Evolutionary conservation across 2,888 invertebrate species (phyloP).

Genomic region (Lacanobia oleracea): DNA sequence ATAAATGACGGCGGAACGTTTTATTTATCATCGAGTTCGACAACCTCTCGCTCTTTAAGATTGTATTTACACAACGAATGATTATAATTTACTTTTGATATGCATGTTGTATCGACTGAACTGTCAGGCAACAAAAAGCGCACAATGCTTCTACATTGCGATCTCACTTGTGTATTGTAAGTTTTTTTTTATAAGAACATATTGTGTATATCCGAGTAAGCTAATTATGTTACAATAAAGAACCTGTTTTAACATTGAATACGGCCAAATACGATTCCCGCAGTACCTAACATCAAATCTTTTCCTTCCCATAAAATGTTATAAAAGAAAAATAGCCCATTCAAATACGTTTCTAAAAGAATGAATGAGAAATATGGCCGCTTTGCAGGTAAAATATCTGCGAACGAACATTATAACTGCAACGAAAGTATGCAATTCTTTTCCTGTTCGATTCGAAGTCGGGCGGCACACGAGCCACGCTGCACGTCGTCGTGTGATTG

Average conservation of each 20-base stretch:
- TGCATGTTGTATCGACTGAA: conserved; percentile 5
- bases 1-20: conserved; percentile 65
- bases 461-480: conserved; percentile 50
- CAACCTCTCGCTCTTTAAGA: conserved; percentile 61
- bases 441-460: conserved; percentile 72
- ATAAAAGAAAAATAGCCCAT: conserved; percentile 33
- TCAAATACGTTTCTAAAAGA: conserved; percentile 47
- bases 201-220: not conserved
- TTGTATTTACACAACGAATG: conserved; percentile 51
- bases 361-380: conserved; percentile 63
- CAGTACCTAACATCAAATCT: conserved; percentile 15
- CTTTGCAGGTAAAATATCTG: conserved; percentile 67
- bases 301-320: conserved; percentile 29
- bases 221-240: not conserved
- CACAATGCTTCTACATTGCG: not conserved
- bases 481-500: conserved; percentile 68
- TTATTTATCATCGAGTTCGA: conserved; percentile 69
- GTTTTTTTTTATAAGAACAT: not conserved
- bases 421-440: conserved; percentile 75
- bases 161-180: not conserved
- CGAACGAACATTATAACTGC: conserved; percentile 66
- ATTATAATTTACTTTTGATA: conserved; percentile 51
- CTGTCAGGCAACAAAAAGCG: conserved; percentile 16
- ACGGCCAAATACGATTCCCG: not conserved
- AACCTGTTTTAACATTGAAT: not conserved